Evolutionary conservation across 2,888 invertebrate genomes (phyloP).

Genomic region (Steinernema carpocapsae): DNA sequence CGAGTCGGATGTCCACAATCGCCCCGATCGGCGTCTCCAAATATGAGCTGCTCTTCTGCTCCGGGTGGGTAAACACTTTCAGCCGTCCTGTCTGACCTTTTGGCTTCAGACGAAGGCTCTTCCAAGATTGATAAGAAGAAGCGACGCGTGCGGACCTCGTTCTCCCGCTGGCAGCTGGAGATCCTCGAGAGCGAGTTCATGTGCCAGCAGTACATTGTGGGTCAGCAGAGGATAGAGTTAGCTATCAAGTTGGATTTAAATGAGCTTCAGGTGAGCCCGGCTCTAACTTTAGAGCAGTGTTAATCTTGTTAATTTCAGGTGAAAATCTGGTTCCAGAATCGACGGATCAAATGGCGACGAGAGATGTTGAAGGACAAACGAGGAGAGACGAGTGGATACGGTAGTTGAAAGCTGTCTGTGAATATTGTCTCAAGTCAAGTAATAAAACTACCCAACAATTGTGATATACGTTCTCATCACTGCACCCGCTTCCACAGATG

Average conservation of each 20-base stretch:
- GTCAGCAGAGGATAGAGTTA: slow-evolving; percentile 18
- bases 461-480: no score
- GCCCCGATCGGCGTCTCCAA: background rate
- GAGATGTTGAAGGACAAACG: slow-evolving; percentile 12
- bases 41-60: slow-evolving; percentile 18
- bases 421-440: slow-evolving; percentile 22
- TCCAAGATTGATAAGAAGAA: slow-evolving; percentile 30
- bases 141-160: slow-evolving; percentile 20
- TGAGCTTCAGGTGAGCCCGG: background rate
- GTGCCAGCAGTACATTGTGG: slow-evolving; percentile 15
- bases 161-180: slow-evolving; percentile 16
- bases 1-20: slow-evolving; percentile 1
- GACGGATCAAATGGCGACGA: slow-evolving; percentile 20
- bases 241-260: background rate
- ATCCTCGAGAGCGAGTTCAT: slow-evolving; percentile 13
- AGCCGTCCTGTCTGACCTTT: background rate
- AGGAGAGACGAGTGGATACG: background rate
- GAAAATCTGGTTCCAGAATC: slow-evolving; percentile 18
- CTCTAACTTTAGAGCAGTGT: background rate
- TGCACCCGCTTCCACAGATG: no score
- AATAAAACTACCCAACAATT: no score
- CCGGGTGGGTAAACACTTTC: slow-evolving; percentile 1
- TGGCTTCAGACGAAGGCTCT: background rate
- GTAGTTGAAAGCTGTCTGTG: background rate
- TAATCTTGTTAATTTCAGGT: background rate